Conservation (phyloP, 1,140 invertebrate species). For the Pemphigus obesinymphae region DNA sequence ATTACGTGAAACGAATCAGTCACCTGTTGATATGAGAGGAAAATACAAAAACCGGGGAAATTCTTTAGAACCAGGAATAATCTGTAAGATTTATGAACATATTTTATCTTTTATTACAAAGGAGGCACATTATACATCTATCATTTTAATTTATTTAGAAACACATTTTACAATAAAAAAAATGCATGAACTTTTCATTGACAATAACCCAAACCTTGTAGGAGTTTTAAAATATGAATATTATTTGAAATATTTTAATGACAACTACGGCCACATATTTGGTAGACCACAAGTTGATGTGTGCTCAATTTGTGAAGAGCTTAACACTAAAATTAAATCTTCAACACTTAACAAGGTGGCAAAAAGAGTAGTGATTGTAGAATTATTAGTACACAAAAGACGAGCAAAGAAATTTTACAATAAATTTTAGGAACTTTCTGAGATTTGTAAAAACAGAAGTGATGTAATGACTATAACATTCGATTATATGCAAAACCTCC, state of each 20-base stretch:
- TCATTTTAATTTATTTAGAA: not conserved
- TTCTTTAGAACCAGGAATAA: not conserved
- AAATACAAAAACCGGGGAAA: not conserved
- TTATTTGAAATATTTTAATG: not conserved
- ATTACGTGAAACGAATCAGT: not conserved
- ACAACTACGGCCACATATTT: not conserved
- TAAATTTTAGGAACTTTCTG: constrained; percentile 2
- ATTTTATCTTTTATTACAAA: not conserved
- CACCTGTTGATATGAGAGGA: not conserved
- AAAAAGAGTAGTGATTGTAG: not conserved
- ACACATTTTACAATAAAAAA: not conserved
- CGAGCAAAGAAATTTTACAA: constrained; percentile 16
- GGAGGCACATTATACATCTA: not conserved
- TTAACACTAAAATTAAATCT: constrained; percentile 9
- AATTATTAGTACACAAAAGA: constrained; percentile 1
- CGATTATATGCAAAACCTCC: not conserved
- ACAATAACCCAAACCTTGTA: not conserved
- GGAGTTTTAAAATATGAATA: not conserved
- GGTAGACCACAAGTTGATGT: not conserved
- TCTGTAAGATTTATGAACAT: not conserved
- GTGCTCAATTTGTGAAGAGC: not conserved
- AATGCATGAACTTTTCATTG: not conserved
- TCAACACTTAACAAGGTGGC: not conserved
- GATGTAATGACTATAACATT: constrained; percentile 2
- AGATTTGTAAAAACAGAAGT: constrained; percentile 2